These are phyloP conservation scores for Cryptoprocta ferox DNA, from an alignment of 2,797 vertebrate genomes.

Conservation along the genomic window DNA sequence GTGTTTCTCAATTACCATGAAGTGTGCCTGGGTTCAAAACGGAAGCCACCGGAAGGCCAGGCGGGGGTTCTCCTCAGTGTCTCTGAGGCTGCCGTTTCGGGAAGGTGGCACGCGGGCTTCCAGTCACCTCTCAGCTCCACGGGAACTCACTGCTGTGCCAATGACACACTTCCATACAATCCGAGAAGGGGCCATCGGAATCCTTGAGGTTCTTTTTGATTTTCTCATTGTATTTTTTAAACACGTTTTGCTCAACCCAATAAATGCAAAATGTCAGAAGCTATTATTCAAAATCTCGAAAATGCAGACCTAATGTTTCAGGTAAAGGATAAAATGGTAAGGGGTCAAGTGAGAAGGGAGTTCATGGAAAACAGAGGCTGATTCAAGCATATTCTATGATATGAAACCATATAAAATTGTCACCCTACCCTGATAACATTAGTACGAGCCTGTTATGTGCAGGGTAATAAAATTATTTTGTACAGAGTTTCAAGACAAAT, in stretches of 20 bases:
- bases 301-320: not conserved
- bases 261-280: conserved; percentile 50
- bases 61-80: not conserved
- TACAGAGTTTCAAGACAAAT: not conserved
- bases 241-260: not conserved
- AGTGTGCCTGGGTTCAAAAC: not conserved
- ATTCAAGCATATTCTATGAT: not conserved
- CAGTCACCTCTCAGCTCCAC: not conserved
- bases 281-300: not conserved
- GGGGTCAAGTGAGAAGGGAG: not conserved
- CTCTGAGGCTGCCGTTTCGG: not conserved
- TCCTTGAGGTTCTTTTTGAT: not conserved
- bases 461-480: not conserved
- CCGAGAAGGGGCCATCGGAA: conserved; percentile 12
- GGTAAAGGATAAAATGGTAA: not conserved
- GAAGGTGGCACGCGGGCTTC: not conserved
- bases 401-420: not conserved
- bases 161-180: not conserved
- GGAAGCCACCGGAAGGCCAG: not conserved
- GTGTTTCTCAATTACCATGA: not conserved
- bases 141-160: conserved; percentile 2
- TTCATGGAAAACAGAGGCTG: not conserved
- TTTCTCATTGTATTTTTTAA: conserved; percentile 5
- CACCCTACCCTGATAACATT: not conserved
- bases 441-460: not conserved